A percentile compares a stretch with the other conserved stretches of the same genome.
These are phyloP conservation scores for Bryconaethiops microstoma DNA, from an alignment of 2,797 vertebrate species.

Conservation along the genomic window DNA sequence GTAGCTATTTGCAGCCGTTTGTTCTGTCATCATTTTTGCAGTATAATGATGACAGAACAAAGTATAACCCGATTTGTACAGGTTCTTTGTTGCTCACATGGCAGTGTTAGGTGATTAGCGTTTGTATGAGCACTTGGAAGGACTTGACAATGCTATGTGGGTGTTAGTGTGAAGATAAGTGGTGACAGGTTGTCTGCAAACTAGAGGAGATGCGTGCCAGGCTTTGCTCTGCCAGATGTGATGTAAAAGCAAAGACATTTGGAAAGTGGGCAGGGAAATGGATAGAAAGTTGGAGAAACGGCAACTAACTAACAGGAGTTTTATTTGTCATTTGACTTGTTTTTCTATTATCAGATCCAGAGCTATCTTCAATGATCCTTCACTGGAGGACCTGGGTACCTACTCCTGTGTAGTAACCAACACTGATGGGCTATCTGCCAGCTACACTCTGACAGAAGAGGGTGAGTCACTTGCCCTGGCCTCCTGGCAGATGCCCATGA, in stretches of 20 bases:
- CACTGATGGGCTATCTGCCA: conserved; percentile 91
- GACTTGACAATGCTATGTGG: conserved; percentile 30
- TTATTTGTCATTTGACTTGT: background rate
- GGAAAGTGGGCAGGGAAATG: conserved; percentile 29
- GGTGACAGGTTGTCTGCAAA: conserved; percentile 27
- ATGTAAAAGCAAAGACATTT: conserved; percentile 36
- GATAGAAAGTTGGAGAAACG: background rate
- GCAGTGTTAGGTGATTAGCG: conserved; percentile 5
- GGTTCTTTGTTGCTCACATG: conserved; percentile 19
- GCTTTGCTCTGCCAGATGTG: conserved; percentile 41
- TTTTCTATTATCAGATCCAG: conserved; percentile 81
- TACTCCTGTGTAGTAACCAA: conserved; percentile 93
- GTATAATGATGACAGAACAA: no score
- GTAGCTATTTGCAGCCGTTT: conserved; percentile 35
- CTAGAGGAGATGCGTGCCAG: conserved; percentile 19
- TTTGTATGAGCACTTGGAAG: background rate
- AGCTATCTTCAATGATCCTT: conserved; percentile 89
- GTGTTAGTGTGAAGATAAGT: conserved; percentile 31
- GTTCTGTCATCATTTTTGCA: background rate
- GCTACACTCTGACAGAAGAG: conserved; percentile 92
- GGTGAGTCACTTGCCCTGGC: conserved; percentile 76
- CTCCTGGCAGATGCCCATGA: conserved; percentile 28
- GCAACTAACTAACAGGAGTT: background rate
- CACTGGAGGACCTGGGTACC: conserved; percentile 89
- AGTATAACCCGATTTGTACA: background rate